Evolutionary conservation across 2,113 vertebrate genomes (phyloP).

Genomic region (Bostrychus sinensis): DNA sequence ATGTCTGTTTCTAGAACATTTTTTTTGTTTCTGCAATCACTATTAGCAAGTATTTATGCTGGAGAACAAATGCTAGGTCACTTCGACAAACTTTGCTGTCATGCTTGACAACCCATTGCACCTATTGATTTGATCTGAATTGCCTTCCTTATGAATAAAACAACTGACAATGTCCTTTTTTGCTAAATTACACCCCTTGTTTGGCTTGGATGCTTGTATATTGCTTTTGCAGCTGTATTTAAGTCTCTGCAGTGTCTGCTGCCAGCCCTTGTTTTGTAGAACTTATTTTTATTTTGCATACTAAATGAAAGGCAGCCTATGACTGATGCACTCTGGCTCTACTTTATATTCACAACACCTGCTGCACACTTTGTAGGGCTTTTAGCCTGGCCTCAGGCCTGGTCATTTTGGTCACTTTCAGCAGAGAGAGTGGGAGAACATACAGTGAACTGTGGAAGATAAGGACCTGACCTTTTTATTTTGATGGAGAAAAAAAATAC

Average conservation of each 20-base stretch:
- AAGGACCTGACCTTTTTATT: neutral
- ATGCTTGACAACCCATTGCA: neutral
- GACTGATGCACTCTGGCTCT: conserved; percentile 41
- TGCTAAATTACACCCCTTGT: conserved; percentile 15
- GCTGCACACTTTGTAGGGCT: conserved; percentile 37
- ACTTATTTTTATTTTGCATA: conserved; percentile 58
- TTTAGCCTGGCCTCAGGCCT: conserved; percentile 23
- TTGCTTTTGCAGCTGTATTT: conserved; percentile 31
- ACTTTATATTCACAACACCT: conserved; percentile 61
- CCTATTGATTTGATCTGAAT: neutral
- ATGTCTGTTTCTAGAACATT: neutral
- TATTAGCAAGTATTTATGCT: neutral
- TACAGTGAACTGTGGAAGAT: neutral
- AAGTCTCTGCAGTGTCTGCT: conserved; percentile 25
- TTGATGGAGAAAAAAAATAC: neutral
- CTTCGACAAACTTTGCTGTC: conserved; percentile 8
- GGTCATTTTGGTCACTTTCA: conserved; percentile 14
- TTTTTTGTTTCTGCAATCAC: neutral
- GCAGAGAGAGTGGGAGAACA: conserved; percentile 9
- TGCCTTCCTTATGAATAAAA: conserved; percentile 6
- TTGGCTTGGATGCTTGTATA: conserved; percentile 18
- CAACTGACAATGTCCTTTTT: conserved; percentile 13
- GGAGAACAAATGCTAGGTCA: neutral
- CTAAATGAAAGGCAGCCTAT: conserved; percentile 41
- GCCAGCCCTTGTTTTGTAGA: conserved; percentile 38